These are phyloP conservation scores for Macrosoma leucophasiata DNA, from an alignment of 2,888 invertebrate genomes.

Conservation along the genomic window DNA sequence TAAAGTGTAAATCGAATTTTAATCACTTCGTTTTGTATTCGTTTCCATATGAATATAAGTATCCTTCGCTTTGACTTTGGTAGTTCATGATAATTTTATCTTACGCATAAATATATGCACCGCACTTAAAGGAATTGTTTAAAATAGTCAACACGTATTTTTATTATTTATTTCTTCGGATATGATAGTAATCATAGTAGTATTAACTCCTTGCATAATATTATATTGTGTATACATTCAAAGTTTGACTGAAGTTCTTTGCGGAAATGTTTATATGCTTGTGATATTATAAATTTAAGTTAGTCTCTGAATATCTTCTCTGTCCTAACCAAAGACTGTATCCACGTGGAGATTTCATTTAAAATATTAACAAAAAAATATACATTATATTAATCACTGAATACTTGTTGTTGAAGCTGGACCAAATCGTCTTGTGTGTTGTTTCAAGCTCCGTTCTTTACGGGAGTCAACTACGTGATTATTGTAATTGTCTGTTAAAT, in stretches of 20 bases:
- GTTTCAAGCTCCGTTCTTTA: slow-evolving; percentile 30
- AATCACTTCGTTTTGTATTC: too few species aligned
- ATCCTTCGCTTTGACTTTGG: too few species aligned
- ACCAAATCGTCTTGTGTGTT: slow-evolving; percentile 54
- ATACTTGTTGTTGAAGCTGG: slow-evolving; percentile 58
- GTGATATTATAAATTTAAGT: slow-evolving; percentile 71
- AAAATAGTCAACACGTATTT: too few species aligned
- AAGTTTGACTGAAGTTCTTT: slow-evolving; percentile 35
- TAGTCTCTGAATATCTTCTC: slow-evolving; percentile 53
- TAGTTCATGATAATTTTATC: too few species aligned
- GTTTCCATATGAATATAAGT: too few species aligned
- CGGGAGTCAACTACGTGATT: slow-evolving; percentile 5
- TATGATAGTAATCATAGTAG: slow-evolving; percentile 14
- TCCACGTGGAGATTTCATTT: slow-evolving; percentile 49
- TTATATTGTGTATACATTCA: too few species aligned
- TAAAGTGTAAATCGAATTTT: too few species aligned
- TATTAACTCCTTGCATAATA: slow-evolving; percentile 7
- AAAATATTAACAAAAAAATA: slow-evolving; percentile 47
- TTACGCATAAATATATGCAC: too few species aligned
- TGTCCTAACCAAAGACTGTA: slow-evolving; percentile 74
- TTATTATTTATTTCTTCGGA: slow-evolving; percentile 5
- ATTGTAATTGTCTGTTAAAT: slow-evolving; percentile 16
- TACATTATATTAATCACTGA: slow-evolving; percentile 25
- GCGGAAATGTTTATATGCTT: slow-evolving; percentile 49
- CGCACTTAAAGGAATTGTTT: too few species aligned